Evolutionary conservation across 1,140 invertebrate genomes (phyloP).

Genomic region (Pseudomyrmex flavicornis): DNA sequence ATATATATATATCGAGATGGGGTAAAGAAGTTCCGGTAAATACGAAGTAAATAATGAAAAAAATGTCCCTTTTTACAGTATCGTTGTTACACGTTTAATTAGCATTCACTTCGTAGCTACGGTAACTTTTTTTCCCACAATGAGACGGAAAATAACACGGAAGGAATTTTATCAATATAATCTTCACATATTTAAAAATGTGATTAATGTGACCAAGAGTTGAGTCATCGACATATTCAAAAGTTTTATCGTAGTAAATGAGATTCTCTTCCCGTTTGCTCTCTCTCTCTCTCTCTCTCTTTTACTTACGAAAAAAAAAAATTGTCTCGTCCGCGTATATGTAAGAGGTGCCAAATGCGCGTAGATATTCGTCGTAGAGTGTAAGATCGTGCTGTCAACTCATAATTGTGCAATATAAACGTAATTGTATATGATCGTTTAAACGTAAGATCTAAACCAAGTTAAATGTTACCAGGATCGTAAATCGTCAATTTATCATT

Average conservation of each 20-base stretch:
- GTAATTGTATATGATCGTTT: conserved; percentile 71
- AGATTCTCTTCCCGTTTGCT: conserved; percentile 43
- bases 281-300: conserved; percentile 40
- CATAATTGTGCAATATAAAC: conserved; percentile 69
- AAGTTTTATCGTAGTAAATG: conserved; percentile 64
- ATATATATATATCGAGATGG: conserved; percentile 9
- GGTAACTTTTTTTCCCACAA: conserved; percentile 7
- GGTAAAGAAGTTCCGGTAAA: conserved; percentile 14
- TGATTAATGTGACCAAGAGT: conserved; percentile 53
- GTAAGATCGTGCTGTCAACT: conserved; percentile 64
- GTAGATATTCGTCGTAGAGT: conserved; percentile 72
- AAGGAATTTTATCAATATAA: conserved; percentile 52
- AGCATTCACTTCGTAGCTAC: conserved; percentile 1
- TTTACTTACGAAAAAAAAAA: conserved; percentile 66
- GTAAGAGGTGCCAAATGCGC: conserved; percentile 76
- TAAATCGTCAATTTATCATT: conserved; percentile 60
- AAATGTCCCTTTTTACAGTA: conserved; percentile 6
- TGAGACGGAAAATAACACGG: conserved; percentile 2
- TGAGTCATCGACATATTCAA: conserved; percentile 68
- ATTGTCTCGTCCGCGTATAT: conserved; percentile 70
- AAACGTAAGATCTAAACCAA: conserved; percentile 42
- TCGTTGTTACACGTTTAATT: not conserved
- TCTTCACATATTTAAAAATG: conserved; percentile 52
- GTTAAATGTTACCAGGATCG: conserved; percentile 56
- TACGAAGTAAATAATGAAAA: conserved; percentile 10